Conservation (phyloP, 2,113 vertebrate species). For the Apus apus region DNA sequence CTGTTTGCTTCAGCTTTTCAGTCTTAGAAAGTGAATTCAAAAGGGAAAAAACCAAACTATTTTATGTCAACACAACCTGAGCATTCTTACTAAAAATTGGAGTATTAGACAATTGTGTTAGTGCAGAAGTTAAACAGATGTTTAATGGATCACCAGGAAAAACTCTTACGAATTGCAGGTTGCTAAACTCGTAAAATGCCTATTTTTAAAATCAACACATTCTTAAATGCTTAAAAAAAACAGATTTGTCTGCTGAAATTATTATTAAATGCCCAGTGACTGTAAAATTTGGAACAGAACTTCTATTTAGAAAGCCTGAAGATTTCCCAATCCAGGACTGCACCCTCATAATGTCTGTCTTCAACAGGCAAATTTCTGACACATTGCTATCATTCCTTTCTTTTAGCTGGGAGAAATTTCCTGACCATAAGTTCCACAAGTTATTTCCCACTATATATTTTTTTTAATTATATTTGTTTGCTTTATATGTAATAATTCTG, state of each 20-base stretch:
- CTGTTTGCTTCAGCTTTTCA: background rate
- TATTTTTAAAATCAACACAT: background rate
- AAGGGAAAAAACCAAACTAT: background rate
- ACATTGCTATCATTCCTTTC: background rate
- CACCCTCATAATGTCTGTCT: background rate
- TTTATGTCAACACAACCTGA: background rate
- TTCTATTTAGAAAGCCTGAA: background rate
- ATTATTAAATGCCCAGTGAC: background rate
- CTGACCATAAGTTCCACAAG: slow-evolving; percentile 22
- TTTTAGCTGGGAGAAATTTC: background rate
- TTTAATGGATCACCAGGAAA: background rate
- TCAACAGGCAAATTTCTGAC: background rate
- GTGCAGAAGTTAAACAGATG: background rate
- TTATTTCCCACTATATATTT: background rate
- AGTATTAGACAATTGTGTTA: background rate
- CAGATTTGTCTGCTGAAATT: background rate
- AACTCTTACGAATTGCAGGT: background rate
- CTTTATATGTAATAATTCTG: background rate
- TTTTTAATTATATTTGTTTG: background rate
- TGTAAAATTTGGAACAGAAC: background rate
- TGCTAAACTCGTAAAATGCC: background rate
- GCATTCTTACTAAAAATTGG: background rate
- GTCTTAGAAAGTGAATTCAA: background rate
- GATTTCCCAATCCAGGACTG: background rate
- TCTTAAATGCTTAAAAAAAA: background rate